These are phyloP conservation scores for Drosophila merina DNA, from an alignment of 2,888 invertebrate species.

Conservation along the genomic window DNA sequence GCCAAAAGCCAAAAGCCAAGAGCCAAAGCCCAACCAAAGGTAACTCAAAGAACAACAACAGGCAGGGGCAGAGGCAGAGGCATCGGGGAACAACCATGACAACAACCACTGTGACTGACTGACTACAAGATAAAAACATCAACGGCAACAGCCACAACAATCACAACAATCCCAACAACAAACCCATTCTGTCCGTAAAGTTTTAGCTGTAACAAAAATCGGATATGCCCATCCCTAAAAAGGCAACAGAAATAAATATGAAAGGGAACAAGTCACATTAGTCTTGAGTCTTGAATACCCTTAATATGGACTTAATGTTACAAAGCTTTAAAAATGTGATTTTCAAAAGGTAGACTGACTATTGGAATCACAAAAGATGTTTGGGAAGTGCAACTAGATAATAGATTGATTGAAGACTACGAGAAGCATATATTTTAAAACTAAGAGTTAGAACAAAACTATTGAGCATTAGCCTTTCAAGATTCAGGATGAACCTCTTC, in stretches of 20 bases:
- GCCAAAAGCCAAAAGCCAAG: conserved; percentile 59
- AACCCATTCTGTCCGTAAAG: conserved; percentile 48
- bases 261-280: conserved; percentile 31
- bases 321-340: conserved; percentile 6
- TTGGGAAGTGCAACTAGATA: conserved; percentile 3
- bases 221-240: conserved; percentile 82
- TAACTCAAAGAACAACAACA: conserved; percentile 51
- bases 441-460: too few species aligned
- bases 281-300: conserved; percentile 36
- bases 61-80: conserved; percentile 1
- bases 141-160: conserved; percentile 72
- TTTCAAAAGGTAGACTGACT: conserved; percentile 7
- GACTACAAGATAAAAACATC: conserved; percentile 79
- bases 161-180: conserved; percentile 46
- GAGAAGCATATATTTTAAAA: too few species aligned
- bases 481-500: too few species aligned
- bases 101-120: conserved; percentile 70
- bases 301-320: conserved; percentile 11
- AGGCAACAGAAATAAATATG: conserved; percentile 41
- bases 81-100: conserved; percentile 40
- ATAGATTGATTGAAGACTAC: conserved; percentile 2
- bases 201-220: conserved; percentile 77
- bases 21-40: conserved; percentile 61
- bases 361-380: background rate
- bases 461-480: too few species aligned